Conservation (phyloP, 1,140 invertebrate genomes). For the Cherax quadricarinatus region DNA sequence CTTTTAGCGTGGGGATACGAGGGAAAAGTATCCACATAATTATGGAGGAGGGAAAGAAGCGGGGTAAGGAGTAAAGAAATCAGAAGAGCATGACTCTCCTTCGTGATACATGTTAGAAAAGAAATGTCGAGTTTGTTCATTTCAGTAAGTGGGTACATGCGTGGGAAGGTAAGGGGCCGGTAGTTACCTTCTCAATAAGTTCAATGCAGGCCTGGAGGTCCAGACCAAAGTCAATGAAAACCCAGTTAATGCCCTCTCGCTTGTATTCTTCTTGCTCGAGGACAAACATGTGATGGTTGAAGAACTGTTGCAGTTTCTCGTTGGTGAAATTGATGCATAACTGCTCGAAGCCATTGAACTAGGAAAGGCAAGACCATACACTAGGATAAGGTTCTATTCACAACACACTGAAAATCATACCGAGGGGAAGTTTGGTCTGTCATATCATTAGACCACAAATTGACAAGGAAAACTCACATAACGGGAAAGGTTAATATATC, state of each 20-base stretch:
- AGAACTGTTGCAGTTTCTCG: conserved; percentile 99
- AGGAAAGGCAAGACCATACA: conserved; percentile 36
- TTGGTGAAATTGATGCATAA: conserved; percentile 99
- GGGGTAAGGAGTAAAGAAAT: background rate
- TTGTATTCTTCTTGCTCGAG: conserved; percentile 99
- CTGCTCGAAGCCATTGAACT: conserved; percentile 99
- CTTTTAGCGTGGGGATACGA: too few species aligned
- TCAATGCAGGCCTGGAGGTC: conserved; percentile 99
- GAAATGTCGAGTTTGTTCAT: background rate
- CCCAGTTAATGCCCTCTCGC: conserved; percentile 98
- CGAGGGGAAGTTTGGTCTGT: background rate
- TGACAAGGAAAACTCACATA: background rate
- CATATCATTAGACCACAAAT: background rate
- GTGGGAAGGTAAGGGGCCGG: background rate
- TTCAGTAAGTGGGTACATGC: conserved; percentile 11
- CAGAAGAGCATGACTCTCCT: background rate
- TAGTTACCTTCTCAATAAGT: conserved; percentile 82
- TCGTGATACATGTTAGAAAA: background rate
- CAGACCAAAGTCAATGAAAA: conserved; percentile 99
- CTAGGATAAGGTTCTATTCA: background rate
- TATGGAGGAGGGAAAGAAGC: background rate
- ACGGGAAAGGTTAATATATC: background rate
- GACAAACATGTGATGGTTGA: conserved; percentile 99
- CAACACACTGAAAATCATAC: background rate
- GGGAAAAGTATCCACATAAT: background rate